Evolutionary conservation across 2,888 invertebrate species (phyloP), one percentile per base, ranked within the genome.

Genomic region (Mechanitis mazaeus): DNA sequence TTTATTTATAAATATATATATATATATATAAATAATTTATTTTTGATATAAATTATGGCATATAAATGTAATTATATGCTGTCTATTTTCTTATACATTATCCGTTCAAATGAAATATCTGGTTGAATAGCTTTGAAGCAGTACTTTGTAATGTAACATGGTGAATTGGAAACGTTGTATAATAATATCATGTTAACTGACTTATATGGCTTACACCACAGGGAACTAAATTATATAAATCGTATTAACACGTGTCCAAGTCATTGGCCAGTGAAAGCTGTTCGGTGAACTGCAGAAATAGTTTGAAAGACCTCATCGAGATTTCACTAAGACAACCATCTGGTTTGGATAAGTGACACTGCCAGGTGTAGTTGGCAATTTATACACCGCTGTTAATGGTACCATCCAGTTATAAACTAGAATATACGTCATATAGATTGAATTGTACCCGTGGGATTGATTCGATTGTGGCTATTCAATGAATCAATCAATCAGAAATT

Each of bases 251-350:
- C 71, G 69, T 75, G 69, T 71, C 74, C 75, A 75, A 73, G 77
- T 77, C 72, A 71, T 72, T 74, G 64, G 71, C 67, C 68, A 76
- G 84, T 80, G 84, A 87, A 86, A 86, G 84, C 81, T 71, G 81
- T 78, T 74, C 66, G 63, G 60, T 70, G 68, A 75, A 79, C 76
- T 75, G 70, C 59, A 74, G 74, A 71, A 71, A 68, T 74, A 72
- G 68, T 76, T 74, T 72, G 77, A 74, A 75, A 42, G 79, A 76
- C 78, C 78, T 79, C 75, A 71, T 75, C 75, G 73, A 76, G 80
- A 81, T 87, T 86, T 85, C 84, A 80, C 84, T 73, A 69, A 73
- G 81, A 81, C 79, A 71, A 65, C 73, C 75, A 83, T 84, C 82
- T 77, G 71, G 77, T 78, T 77, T 68, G 72, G 75, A 77, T 76